phyloP scores from a whole-genome alignment of 2,113 vertebrate genomes.

The Xenopus laevis region DNA sequence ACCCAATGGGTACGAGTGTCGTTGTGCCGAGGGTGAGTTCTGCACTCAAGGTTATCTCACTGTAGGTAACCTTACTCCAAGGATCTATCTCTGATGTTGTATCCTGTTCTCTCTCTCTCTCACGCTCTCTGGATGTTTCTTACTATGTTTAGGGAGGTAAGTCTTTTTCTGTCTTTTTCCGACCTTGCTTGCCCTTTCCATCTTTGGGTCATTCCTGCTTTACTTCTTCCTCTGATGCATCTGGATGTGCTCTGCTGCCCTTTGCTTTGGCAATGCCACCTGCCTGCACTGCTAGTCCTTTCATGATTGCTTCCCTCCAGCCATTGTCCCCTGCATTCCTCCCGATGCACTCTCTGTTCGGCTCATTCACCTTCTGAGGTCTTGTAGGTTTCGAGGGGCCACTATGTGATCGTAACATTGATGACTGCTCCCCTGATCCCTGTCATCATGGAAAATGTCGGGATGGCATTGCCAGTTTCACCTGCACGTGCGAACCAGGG shows the following conservation, averaged over 20 bases:
- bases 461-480: slow-evolving; percentile 89
- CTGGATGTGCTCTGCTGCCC: background rate
- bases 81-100: slow-evolving; percentile 39
- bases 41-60: slow-evolving; percentile 3
- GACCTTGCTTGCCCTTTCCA: slow-evolving; percentile 43
- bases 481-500: slow-evolving; percentile 80
- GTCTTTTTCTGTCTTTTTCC: slow-evolving; percentile 44
- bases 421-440: slow-evolving; percentile 88
- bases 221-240: background rate
- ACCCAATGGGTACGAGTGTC: slow-evolving; percentile 88
- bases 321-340: background rate
- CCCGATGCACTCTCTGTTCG: background rate
- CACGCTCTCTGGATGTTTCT: slow-evolving; percentile 43
- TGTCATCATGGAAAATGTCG: slow-evolving; percentile 87
- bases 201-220: slow-evolving; percentile 49
- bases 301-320: slow-evolving; percentile 49
- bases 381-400: slow-evolving; percentile 81
- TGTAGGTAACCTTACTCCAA: slow-evolving; percentile 32
- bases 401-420: slow-evolving; percentile 82
- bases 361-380: slow-evolving; percentile 55
- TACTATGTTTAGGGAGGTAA: slow-evolving; percentile 41
- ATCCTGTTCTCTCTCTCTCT: slow-evolving; percentile 32
- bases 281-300: slow-evolving; percentile 63
- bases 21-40: slow-evolving; percentile 85
- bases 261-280: slow-evolving; percentile 13